A percentile compares a stretch with the other conserved stretches of the same genome.
Evolutionary conservation across 2,888 invertebrate species (phyloP).

Genomic region (Chrysomela aeneicollis): DNA sequence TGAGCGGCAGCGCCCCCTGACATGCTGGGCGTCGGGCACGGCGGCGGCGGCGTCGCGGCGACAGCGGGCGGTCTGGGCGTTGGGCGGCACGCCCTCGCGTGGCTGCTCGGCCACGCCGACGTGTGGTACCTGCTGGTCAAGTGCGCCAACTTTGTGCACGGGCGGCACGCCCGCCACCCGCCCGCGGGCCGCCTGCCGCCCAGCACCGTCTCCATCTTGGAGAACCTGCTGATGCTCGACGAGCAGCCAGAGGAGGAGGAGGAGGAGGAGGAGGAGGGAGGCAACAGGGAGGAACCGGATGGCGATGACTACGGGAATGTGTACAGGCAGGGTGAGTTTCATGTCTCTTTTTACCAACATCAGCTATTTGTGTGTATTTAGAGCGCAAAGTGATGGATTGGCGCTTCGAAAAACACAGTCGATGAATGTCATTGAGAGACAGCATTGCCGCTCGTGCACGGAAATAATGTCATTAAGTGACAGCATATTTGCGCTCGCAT

Average conservation of each 20-base stretch:
- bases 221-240: slow-evolving; percentile 70
- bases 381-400: too few relatives aligned
- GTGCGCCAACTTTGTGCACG: slow-evolving; percentile 67
- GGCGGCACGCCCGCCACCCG: slow-evolving; percentile 45
- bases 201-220: slow-evolving; percentile 68
- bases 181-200: slow-evolving; percentile 6
- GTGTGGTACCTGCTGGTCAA: slow-evolving; percentile 70
- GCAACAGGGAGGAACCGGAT: slow-evolving; percentile 32
- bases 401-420: too few relatives aligned
- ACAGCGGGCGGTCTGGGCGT: slow-evolving; percentile 47
- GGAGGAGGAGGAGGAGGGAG: slow-evolving; percentile 40
- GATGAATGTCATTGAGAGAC: too few relatives aligned
- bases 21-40: slow-evolving; percentile 54
- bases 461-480: too few relatives aligned
- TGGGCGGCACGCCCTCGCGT: slow-evolving; percentile 61
- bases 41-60: slow-evolving; percentile 42
- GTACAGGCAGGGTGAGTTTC: slow-evolving; percentile 20
- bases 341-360: too few relatives aligned
- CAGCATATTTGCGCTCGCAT: too few relatives aligned
- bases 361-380: too few relatives aligned
- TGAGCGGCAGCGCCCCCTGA: slow-evolving; percentile 4
- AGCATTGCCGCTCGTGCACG: too few relatives aligned
- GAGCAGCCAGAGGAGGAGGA: slow-evolving; percentile 50
- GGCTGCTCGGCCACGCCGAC: slow-evolving; percentile 71
- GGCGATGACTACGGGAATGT: slow-evolving; percentile 9